Conservation (phyloP, 2,888 invertebrate genomes). For the Cerastis rubricosa region DNA sequence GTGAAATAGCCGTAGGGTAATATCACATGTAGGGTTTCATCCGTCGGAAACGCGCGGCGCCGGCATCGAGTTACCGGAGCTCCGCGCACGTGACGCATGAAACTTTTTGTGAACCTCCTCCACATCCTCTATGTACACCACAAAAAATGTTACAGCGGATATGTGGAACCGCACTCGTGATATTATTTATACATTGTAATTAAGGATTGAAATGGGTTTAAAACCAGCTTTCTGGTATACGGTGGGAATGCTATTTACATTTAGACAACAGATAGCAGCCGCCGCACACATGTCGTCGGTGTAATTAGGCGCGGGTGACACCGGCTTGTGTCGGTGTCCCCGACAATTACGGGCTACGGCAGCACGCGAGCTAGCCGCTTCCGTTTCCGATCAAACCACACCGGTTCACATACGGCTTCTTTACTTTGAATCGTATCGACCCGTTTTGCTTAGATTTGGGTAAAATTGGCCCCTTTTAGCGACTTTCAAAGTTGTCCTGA, state of each 20-base stretch:
- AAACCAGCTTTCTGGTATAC: constrained; percentile 29
- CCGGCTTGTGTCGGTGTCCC: constrained; percentile 78
- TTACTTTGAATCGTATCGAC: constrained; percentile 67
- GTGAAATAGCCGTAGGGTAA: constrained; percentile 65
- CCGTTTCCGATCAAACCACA: constrained; percentile 85
- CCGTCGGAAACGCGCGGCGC: constrained; percentile 84
- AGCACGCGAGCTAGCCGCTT: constrained; percentile 84
- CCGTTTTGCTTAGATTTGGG: constrained; percentile 24
- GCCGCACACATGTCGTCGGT: constrained; percentile 78
- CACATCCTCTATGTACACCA: constrained; percentile 73
- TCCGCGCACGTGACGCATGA: constrained; percentile 81
- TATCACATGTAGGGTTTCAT: constrained; percentile 79
- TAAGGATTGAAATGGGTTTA: constrained; percentile 28
- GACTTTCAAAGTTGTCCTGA: constrained; percentile 19
- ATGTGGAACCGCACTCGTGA: constrained; percentile 62
- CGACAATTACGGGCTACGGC: constrained; percentile 77
- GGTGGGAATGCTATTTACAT: constrained; percentile 27
- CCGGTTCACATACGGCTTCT: constrained; percentile 78
- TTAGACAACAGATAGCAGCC: constrained; percentile 67
- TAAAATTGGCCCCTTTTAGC: not conserved
- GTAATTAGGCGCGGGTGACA: constrained; percentile 76
- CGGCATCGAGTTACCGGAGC: constrained; percentile 79
- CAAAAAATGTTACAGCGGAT: constrained; percentile 74
- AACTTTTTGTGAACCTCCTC: constrained; percentile 78
- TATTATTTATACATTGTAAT: constrained; percentile 23